Base-by-base conservation (phyloP, 2,797 vertebrate genomes). In the Bufotes viridis region DNA sequence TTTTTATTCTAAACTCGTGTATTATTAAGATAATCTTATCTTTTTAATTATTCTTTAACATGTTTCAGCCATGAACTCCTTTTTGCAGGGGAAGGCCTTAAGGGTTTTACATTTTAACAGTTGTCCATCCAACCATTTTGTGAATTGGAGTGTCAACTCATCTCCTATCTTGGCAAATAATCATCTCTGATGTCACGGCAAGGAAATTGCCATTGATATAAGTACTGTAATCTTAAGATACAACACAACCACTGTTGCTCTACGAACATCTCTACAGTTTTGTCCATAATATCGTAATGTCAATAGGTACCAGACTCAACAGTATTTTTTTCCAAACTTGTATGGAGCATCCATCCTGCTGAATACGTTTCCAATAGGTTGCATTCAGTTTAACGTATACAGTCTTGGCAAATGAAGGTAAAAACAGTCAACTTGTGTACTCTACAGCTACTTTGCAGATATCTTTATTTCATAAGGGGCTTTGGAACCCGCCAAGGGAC, bases 401-500 rank as follows among this genome's bases (percentile, higher is more conserved):
- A 34, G 17, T 15, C 26, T 29, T 80, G 78, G 57, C 18, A 51
- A 49, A 49, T 78, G 22, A 76, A 34, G 49, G 11, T 0, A 49
- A 18, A 20, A 49, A 14, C 14, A 20, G 13, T 61, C 10, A 9
- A 80, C 29, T 42, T 72, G 69, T 76, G 11, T 53, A n/a, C 7
- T 53, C 12, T 12, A 53, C 7, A 53, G 42, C 72, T 42, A 81
- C 20, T 51, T 81, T 49, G n/a, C 61, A 65, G 29, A 20, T 26
- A 22, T 12, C 72, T 76, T 63, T 42, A 42, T 65, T 63, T 58
- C 24, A 63, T 63, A 22, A 84, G 55, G 53, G 17, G 17, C 13
- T 78, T 85, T 78, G 42, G 29, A 26, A 51, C n/a, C 42, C 74
- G 67, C 17, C 55, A 74, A 85, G 60, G 34, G 60, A 49, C 58